Evolutionary conservation across 2,113 vertebrate species (phyloP), one percentile per base, ranked within the genome.

Genomic region (Spea multiplicata): DNA sequence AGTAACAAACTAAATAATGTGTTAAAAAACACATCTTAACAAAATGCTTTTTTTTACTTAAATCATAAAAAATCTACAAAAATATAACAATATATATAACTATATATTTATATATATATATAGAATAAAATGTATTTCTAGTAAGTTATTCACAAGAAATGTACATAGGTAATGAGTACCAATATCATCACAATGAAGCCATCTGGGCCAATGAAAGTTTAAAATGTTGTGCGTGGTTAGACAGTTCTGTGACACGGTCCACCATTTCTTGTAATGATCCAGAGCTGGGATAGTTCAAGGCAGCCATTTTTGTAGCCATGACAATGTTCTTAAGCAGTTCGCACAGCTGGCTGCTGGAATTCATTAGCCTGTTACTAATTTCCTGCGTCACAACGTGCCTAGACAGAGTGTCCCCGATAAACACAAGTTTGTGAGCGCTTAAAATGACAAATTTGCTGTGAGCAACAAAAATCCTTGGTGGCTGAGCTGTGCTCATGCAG

Each of bases 381-480:
- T 97, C 95, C 17, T 94, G 93, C 0, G 90, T 85, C 0, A 89
- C 79, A n/a, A 94, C 91, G 81, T 99, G 97, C 81, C 97, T 83
- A 0, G 95, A 94, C 17, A 99, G 89, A 0, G 94, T 96, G 89
- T 99, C 97, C 1, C 97, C 97, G 3, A 99, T 98, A 90, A 98
- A 99, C 7, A 99, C 96, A 2, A 99, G 95, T 86, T 99, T 99
- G 92, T 99, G 97, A 2, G 97, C 97, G 0, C 95, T 97, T 80
- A 99, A 86, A 81, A 99, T 98, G 86, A 99, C 94, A 13, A 98
- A 97, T 61, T 99, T 99, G 90, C 97, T 96, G 88, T 99, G 97
- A 0, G 97, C 97, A 17, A 99, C 97, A 0, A 99, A 99, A 90
- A 98, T 97, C 13, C 96, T 91, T 0, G 97, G 97, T 0, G 97